Conservation (phyloP, 2,113 vertebrate species). For the Anoplopoma fimbria region DNA sequence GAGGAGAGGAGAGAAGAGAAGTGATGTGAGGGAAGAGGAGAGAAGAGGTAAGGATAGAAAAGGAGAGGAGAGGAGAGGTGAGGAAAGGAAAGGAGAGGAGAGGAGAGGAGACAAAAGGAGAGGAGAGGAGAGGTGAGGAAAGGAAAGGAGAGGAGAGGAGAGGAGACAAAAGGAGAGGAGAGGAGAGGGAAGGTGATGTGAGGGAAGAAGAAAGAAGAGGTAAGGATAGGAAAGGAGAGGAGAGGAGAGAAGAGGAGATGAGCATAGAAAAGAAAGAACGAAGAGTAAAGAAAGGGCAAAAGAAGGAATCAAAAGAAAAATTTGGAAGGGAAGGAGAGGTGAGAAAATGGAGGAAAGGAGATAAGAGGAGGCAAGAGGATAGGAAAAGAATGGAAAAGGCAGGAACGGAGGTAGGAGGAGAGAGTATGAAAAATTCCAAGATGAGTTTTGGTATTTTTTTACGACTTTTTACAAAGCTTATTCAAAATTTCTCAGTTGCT, state of each 20-base stretch:
- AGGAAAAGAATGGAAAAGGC: no score
- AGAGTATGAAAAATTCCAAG: no score
- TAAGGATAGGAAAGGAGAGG: neutral
- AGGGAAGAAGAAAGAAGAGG: neutral
- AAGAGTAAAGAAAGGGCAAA: neutral
- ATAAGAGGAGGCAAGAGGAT: neutral
- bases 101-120: fast-evolving
- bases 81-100: neutral
- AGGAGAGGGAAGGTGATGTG: no score
- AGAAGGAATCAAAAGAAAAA: neutral
- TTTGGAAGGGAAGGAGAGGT: neutral
- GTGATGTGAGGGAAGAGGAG: fast-evolving
- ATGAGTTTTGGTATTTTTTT: no score
- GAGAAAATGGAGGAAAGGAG: fast-evolving
- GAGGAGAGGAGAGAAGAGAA: neutral
- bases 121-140: neutral
- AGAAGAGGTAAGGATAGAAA: fast-evolving
- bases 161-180: fast-evolving
- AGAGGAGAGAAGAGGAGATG: neutral
- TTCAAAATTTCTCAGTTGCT: neutral
- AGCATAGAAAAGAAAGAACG: neutral
- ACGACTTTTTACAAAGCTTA: no score
- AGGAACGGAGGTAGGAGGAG: neutral
- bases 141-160: no score
- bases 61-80: fast-evolving